Conservation (phyloP, 2,113 vertebrate species). For the Colius striatus region DNA sequence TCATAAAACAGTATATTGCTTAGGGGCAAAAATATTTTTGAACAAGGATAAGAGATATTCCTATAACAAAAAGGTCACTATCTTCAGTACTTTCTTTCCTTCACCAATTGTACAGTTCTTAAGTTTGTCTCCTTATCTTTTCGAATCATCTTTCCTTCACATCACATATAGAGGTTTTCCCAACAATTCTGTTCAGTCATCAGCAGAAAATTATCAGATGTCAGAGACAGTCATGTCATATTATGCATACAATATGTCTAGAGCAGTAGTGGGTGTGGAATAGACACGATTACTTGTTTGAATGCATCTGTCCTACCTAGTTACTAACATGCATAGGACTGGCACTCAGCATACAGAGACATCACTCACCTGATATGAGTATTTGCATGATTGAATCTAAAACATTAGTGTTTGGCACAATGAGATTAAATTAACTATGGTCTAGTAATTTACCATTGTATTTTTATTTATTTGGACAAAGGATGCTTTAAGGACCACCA, state of each 20-base stretch:
- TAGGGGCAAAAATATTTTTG: not conserved
- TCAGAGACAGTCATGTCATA: not conserved
- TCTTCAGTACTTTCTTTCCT: not conserved
- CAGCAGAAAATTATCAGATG: not conserved
- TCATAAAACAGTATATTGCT: not conserved
- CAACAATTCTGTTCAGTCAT: not conserved
- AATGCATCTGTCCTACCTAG: not conserved
- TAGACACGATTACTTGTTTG: not conserved
- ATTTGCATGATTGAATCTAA: not conserved
- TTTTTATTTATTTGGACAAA: not conserved
- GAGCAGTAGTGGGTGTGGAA: not conserved
- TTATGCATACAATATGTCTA: not conserved
- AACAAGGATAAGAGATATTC: not conserved
- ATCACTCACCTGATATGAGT: not conserved
- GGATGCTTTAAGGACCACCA: not conserved
- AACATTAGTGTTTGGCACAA: not conserved
- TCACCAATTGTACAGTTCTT: not conserved
- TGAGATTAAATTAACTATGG: not conserved
- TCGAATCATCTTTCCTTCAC: not conserved
- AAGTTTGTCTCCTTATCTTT: not conserved
- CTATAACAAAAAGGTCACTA: not conserved
- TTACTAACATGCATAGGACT: not conserved
- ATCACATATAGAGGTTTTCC: not conserved
- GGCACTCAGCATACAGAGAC: not conserved
- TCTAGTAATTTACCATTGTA: not conserved